Evolutionary conservation across 1,140 invertebrate species (phyloP), one percentile per base, ranked within the genome.

Genomic region (Dolichoris vasculosae): DNA sequence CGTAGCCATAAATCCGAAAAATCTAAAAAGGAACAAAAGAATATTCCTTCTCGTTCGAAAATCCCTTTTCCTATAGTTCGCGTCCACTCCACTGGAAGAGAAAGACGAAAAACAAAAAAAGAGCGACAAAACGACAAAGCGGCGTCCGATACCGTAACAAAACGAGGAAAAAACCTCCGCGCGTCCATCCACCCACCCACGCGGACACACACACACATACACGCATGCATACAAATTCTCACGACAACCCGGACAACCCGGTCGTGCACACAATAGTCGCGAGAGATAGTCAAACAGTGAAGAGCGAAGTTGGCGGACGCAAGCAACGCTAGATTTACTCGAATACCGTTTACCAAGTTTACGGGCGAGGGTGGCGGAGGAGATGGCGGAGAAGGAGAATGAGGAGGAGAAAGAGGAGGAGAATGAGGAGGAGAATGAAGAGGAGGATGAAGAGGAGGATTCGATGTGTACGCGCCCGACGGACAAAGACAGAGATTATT

Each of bases 401-500:
- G 38, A 17, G 63, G 75, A 15, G 71, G 35, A 26, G 23, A 23
- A 64, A 35, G 64, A 35, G 23, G 8, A 20, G 59, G 82, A 38
- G 23, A n/a, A n/a, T n/a, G n/a, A n/a, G n/a, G n/a, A n/a, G n/a
- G n/a, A n/a, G n/a, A n/a, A n/a, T n/a, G n/a, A n/a, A n/a, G n/a
- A n/a, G n/a, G n/a, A n/a, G 69, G 78, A 43, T 30, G n/a, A 23
- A 64, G 23, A 20, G 59, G 63, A 32, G 26, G 26, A 63, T 55
- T 79, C 76, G 63, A 43, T 59, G 75, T 84, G 43, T 78, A 46
- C 64, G n/a, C 48, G 63, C 76, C n/a, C 64, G 51, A 40, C 7
- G 23, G 59, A 84, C 73, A 84, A 69, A 80, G 83, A 85, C 67
- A 51, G 75, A 71, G 83, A 79, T 71, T 84, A 85, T 85, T 80